Conservation (phyloP, 2,888 invertebrate species). For the Hypolimnas misippus region DNA sequence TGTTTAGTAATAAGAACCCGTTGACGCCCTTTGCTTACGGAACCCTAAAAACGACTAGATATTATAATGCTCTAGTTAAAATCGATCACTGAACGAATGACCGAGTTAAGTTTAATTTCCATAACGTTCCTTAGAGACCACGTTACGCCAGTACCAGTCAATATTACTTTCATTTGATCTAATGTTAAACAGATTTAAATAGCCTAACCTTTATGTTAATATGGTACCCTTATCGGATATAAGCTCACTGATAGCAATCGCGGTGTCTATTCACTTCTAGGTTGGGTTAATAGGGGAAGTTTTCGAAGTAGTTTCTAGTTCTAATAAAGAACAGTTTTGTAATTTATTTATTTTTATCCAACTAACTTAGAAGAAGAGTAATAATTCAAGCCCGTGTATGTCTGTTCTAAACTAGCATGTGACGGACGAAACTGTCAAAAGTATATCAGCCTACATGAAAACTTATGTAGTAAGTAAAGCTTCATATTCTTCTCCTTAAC, state of each 20-base stretch:
- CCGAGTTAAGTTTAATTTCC: background rate
- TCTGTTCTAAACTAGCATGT: too few species aligned
- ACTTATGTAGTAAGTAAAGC: too few species aligned
- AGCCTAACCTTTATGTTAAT: slow-evolving; percentile 2
- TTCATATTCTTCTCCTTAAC: too few species aligned
- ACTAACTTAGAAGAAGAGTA: too few species aligned
- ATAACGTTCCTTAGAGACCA: background rate
- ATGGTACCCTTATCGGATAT: background rate
- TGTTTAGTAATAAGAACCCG: too few species aligned
- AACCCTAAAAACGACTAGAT: background rate
- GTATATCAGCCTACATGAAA: too few species aligned
- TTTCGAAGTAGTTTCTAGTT: background rate
- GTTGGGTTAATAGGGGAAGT: background rate
- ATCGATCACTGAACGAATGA: background rate
- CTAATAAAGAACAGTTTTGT: too few species aligned
- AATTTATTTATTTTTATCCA: too few species aligned
- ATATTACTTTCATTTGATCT: slow-evolving; percentile 6
- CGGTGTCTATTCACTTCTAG: background rate
- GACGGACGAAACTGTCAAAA: too few species aligned
- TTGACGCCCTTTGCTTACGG: too few species aligned
- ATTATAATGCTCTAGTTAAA: background rate
- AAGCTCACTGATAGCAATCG: background rate
- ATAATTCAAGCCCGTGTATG: too few species aligned
- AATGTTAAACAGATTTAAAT: slow-evolving; percentile 4
- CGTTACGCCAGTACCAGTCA: background rate